These are phyloP conservation scores for Pycnomerus fuliginosus DNA, from an alignment of 2,888 invertebrate genomes.

Conservation along the genomic window DNA sequence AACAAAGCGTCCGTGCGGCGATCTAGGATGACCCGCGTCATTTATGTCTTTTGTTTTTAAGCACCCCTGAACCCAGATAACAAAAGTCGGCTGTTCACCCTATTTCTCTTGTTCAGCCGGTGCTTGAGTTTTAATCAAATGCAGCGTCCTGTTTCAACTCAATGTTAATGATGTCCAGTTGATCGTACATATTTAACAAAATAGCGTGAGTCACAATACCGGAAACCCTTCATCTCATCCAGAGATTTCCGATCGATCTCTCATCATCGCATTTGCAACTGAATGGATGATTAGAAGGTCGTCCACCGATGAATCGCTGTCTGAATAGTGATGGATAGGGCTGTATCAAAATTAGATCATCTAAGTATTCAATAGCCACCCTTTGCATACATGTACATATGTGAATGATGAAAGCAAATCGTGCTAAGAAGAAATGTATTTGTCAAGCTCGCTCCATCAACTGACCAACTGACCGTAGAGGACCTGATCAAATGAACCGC, in stretches of 20 bases:
- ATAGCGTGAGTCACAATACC: constrained; percentile 38
- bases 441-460: constrained; percentile 50
- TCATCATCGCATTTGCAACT: constrained; percentile 50
- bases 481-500: constrained; percentile 46
- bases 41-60: constrained; percentile 50
- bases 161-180: constrained; percentile 23
- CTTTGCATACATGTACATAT: background rate
- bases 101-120: constrained; percentile 34
- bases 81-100: constrained; percentile 43
- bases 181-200: constrained; percentile 24
- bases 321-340: constrained; percentile 50
- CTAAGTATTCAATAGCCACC: constrained; percentile 8
- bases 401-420: constrained; percentile 44
- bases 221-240: constrained; percentile 45
- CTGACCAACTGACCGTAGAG: constrained; percentile 50
- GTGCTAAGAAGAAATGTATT: constrained; percentile 39
- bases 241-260: constrained; percentile 50
- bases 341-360: constrained; percentile 50
- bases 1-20: constrained; percentile 41
- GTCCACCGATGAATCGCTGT: constrained; percentile 49
- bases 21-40: constrained; percentile 48
- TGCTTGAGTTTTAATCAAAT: constrained; percentile 48
- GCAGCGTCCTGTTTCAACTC: constrained; percentile 17
- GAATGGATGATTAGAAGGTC: constrained; percentile 51
- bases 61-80: constrained; percentile 46